Evolutionary conservation across 1,140 invertebrate species (phyloP).

Genomic region (Colletes gigas): DNA sequence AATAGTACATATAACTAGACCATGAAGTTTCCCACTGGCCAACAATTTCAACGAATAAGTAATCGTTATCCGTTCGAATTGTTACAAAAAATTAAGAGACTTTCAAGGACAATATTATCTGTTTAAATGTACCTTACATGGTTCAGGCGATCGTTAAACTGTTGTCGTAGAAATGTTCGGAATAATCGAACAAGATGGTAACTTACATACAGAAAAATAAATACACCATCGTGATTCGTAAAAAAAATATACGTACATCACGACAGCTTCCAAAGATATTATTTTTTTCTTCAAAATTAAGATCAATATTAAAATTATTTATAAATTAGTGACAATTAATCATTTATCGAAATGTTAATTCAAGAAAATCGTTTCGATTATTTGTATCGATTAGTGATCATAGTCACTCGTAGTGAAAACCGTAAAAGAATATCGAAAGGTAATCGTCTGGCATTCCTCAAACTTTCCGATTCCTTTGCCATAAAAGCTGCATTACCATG

Average conservation of each 20-base stretch:
- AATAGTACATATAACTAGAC: background rate
- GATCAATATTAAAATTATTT: no score
- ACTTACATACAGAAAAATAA: background rate
- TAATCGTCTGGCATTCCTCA: no score
- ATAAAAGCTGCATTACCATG: background rate
- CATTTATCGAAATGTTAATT: no score
- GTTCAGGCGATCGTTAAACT: background rate
- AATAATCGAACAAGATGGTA: background rate
- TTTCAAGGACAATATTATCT: conserved; percentile 16
- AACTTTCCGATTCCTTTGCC: background rate
- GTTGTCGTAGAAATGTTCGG: conserved; percentile 16
- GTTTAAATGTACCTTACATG: background rate
- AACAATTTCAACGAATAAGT: background rate
- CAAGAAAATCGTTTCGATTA: no score
- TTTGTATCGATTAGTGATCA: no score
- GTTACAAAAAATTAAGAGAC: background rate
- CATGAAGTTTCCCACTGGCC: conserved; percentile 35
- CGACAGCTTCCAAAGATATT: background rate
- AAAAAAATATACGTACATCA: background rate
- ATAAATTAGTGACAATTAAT: no score
- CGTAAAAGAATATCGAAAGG: no score
- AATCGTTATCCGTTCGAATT: background rate
- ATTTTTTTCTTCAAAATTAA: background rate
- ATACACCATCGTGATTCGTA: conserved; percentile 1
- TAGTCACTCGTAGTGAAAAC: no score